Percentiles rank a stretch among this genome's conserved stretches.
Evolutionary conservation across 2,797 vertebrate genomes (phyloP).

Genomic region (Pampus argenteus): DNA sequence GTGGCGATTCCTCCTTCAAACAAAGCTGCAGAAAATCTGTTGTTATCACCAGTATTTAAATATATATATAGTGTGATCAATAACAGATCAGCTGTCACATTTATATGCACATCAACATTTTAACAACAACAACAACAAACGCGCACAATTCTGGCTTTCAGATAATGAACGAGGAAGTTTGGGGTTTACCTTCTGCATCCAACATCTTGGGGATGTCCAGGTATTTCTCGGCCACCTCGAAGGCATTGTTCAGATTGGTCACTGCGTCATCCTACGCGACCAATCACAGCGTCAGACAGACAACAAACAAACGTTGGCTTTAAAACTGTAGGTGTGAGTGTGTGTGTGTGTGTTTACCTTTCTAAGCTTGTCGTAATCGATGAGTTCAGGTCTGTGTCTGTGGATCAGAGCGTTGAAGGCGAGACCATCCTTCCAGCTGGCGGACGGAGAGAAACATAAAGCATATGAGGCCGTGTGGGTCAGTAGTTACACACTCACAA

Average conservation of each 20-base stretch:
- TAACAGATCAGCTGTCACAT: neutral
- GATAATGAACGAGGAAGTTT: too few species aligned
- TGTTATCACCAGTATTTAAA: too few species aligned
- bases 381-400: slow-evolving; percentile 94
- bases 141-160: too few species aligned
- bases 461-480: neutral
- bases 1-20: neutral
- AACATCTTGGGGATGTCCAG: slow-evolving; percentile 98
- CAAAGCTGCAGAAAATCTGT: neutral
- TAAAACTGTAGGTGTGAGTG: neutral
- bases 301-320: too few species aligned
- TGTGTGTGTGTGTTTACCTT: slow-evolving; percentile 82
- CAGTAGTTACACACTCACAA: neutral
- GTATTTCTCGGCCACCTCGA: slow-evolving; percentile 96
- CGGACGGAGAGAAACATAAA: slow-evolving; percentile 9
- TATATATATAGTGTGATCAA: too few species aligned
- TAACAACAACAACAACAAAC: neutral
- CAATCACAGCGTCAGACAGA: slow-evolving; percentile 24
- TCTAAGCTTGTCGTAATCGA: slow-evolving; percentile 94
- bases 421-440: slow-evolving; percentile 96
- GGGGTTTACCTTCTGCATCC: slow-evolving; percentile 97
- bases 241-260: slow-evolving; percentile 96
- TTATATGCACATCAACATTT: slow-evolving; percentile 30
- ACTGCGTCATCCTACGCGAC: slow-evolving; percentile 90
- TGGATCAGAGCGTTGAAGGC: slow-evolving; percentile 97